Conservation (phyloP, 2,888 invertebrate genomes). For the Polia nebulosa region DNA sequence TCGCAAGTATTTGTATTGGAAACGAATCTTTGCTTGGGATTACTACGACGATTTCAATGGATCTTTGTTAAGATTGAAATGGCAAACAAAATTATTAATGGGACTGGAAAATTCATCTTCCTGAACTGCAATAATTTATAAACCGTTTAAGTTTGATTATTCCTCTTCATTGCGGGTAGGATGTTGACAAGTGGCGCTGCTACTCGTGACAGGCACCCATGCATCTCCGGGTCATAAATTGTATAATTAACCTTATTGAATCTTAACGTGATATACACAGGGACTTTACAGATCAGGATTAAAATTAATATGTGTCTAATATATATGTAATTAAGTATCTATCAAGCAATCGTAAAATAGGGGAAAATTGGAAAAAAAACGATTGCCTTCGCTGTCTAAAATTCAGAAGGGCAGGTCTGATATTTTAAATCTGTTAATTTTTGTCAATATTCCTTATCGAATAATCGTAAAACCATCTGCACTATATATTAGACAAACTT, state of each 20-base stretch:
- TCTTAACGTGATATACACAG: constrained; percentile 5
- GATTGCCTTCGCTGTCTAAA: no score
- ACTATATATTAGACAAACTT: background rate
- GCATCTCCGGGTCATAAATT: constrained; percentile 36
- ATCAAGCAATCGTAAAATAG: background rate
- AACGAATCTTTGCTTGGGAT: background rate
- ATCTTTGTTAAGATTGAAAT: background rate
- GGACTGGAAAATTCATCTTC: background rate
- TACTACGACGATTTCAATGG: background rate
- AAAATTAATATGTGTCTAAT: background rate
- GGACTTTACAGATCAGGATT: constrained; percentile 22
- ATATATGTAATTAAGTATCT: background rate
- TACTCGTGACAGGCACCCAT: background rate
- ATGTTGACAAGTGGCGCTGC: constrained; percentile 3
- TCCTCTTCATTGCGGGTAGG: background rate
- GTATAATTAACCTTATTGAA: constrained; percentile 46
- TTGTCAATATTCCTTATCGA: constrained; percentile 13
- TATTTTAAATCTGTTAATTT: background rate
- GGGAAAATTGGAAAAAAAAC: background rate
- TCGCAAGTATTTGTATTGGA: constrained; percentile 17
- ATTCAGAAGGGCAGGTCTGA: no score
- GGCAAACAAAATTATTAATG: background rate
- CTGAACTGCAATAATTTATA: background rate
- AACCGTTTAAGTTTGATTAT: background rate
- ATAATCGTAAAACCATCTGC: constrained; percentile 13